Evolutionary conservation across 2,888 invertebrate species (phyloP).

Genomic region (Villa cingulata): DNA sequence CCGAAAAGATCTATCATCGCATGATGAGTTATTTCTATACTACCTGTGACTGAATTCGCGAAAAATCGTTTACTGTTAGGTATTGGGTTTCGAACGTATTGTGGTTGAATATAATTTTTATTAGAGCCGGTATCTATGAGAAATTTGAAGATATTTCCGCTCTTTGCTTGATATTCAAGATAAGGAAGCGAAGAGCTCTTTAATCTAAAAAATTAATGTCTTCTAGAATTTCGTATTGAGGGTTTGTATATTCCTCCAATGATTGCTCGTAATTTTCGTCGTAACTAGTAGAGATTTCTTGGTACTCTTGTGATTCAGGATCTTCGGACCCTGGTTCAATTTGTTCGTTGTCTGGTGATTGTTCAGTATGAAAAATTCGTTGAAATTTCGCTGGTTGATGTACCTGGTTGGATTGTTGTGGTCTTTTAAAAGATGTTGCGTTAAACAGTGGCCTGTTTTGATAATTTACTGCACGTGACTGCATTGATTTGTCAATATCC

Average conservation of each 20-base stretch:
- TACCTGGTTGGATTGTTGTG: background rate
- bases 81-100: conserved; percentile 6
- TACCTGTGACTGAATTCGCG: conserved; percentile 11
- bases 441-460: conserved; percentile 9
- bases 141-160: conserved; percentile 15
- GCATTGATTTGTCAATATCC: conserved; percentile 9
- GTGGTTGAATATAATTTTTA: conserved; percentile 13
- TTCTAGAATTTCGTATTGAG: background rate
- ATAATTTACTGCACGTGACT: conserved; percentile 10
- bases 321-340: background rate
- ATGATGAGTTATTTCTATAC: conserved; percentile 11
- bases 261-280: background rate
- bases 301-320: background rate
- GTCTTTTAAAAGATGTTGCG: background rate
- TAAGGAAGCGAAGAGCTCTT: conserved; percentile 11
- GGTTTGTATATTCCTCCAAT: background rate
- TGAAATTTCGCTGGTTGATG: conserved; percentile 1
- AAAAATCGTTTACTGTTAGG: conserved; percentile 9
- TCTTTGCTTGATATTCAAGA: conserved; percentile 12
- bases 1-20: too few species aligned
- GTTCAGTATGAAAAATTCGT: conserved; percentile 1
- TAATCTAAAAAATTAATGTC: conserved; percentile 17
- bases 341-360: background rate
- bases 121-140: conserved; percentile 12
- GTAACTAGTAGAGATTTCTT: background rate